Evolutionary conservation across 1,140 invertebrate genomes (phyloP).

Genomic region (Aporrectodea caliginosa): DNA sequence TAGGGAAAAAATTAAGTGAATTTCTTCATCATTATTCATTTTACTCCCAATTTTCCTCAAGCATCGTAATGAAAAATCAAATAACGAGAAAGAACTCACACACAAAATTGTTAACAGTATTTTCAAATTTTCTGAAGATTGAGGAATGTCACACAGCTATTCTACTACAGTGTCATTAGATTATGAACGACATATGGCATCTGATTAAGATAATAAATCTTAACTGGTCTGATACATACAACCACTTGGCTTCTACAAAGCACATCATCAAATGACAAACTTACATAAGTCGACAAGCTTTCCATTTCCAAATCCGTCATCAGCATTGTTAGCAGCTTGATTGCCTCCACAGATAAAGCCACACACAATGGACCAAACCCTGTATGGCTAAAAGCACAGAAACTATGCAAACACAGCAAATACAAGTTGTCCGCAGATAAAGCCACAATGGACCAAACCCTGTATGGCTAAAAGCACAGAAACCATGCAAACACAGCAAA

Average conservation of each 20-base stretch:
- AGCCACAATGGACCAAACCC: slow-evolving; percentile 75
- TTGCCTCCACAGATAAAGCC: slow-evolving; percentile 70
- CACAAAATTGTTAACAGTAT: no score
- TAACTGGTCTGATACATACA: neutral
- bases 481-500: no score
- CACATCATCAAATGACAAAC: neutral
- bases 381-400: slow-evolving; percentile 66
- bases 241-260: neutral
- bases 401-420: no score
- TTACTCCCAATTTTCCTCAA: no score
- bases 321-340: slow-evolving; percentile 65
- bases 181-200: no score
- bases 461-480: slow-evolving; percentile 66
- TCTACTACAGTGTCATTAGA: no score
- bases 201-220: neutral
- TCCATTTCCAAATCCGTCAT: slow-evolving; percentile 65
- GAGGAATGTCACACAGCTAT: no score
- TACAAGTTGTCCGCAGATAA: slow-evolving; percentile 72
- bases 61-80: no score
- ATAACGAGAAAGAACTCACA: no score
- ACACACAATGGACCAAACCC: slow-evolving; percentile 77
- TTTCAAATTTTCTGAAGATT: no score
- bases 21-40: no score
- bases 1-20: no score
- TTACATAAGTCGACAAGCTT: slow-evolving; percentile 34